phyloP scores from a whole-genome alignment of 2,797 vertebrate genomes.

The Epinephelus coioides region DNA sequence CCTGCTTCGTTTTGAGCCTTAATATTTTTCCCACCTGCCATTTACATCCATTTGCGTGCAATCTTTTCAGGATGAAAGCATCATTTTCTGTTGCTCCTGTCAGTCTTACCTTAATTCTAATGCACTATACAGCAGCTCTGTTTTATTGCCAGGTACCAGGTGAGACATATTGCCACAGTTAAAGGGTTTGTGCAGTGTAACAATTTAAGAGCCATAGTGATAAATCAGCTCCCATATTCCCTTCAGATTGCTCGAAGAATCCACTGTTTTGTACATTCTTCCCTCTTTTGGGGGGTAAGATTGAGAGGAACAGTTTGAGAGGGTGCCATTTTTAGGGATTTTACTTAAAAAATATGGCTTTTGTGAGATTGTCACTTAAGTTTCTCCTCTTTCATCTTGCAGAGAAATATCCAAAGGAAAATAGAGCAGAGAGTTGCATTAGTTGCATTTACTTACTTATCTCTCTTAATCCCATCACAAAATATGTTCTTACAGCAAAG shows the following conservation, averaged over 20 bases:
- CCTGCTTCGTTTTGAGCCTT: conserved; percentile 22
- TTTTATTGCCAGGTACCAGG: conserved; percentile 38
- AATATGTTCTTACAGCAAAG: conserved; percentile 6
- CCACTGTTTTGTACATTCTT: conserved; percentile 4
- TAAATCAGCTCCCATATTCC: conserved; percentile 34
- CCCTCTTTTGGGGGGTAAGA: conserved; percentile 4
- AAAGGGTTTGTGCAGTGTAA: conserved; percentile 44
- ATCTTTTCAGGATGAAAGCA: conserved; percentile 48
- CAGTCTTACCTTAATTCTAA: conserved; percentile 39
- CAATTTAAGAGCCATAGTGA: conserved; percentile 28
- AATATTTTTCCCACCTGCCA: conserved; percentile 33
- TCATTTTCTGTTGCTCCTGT: conserved; percentile 36
- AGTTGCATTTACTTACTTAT: conserved; percentile 24
- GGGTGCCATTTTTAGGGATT: background rate
- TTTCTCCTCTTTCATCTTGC: conserved; percentile 21
- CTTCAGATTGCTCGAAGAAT: conserved; percentile 1
- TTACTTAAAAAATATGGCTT: conserved; percentile 27
- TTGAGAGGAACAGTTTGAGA: conserved; percentile 14
- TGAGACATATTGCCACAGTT: conserved; percentile 44
- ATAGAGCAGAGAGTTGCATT: background rate
- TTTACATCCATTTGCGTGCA: conserved; percentile 40
- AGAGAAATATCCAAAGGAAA: conserved; percentile 4
- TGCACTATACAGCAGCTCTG: conserved; percentile 17
- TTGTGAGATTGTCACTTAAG: conserved; percentile 37
- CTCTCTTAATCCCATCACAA: background rate